Percentiles rank a stretch among this genome's conserved stretches.
These are phyloP conservation scores for Rhagophthalmus giganteus DNA, from an alignment of 2,888 invertebrate species.

Conservation along the genomic window DNA sequence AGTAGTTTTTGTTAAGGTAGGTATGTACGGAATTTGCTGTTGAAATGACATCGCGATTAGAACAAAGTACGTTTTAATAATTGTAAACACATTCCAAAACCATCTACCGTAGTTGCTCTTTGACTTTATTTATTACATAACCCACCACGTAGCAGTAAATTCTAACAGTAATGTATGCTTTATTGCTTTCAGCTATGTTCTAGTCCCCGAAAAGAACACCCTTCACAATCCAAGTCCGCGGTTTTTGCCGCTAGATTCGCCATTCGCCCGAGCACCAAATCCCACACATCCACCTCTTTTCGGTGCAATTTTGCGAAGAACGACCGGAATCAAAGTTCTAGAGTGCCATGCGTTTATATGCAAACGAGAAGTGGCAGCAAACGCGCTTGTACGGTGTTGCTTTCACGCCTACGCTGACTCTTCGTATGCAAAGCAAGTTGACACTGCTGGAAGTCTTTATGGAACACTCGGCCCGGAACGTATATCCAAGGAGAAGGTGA, in stretches of 20 bases:
- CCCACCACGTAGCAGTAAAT: too few relatives aligned
- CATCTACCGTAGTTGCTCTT: too few relatives aligned
- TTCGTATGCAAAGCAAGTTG: constrained; percentile 84
- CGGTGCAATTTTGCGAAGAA: constrained; percentile 93
- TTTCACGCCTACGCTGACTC: constrained; percentile 98
- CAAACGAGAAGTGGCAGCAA: constrained; percentile 94
- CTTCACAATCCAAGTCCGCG: constrained; percentile 71
- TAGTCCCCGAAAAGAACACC: constrained; percentile 56
- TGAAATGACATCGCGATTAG: too few relatives aligned
- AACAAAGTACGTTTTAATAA: too few relatives aligned
- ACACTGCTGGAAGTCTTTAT: constrained; percentile 60
- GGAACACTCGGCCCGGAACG: constrained; percentile 52
- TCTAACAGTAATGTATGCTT: too few relatives aligned
- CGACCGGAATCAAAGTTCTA: constrained; percentile 94
- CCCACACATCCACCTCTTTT: constrained; percentile 95
- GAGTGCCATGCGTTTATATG: constrained; percentile 99
- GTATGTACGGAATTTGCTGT: too few relatives aligned
- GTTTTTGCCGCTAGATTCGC: constrained; percentile 94
- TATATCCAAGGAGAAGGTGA: constrained; percentile 52
- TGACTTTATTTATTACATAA: too few relatives aligned
- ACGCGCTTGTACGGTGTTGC: constrained; percentile 95
- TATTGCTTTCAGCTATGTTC: constrained; percentile 57
- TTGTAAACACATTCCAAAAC: too few relatives aligned
- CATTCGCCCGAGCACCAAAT: constrained; percentile 90
- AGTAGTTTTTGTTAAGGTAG: too few relatives aligned